phyloP scores from a whole-genome alignment of 1,140 invertebrate genomes.

The Eupeodes corollae region DNA sequence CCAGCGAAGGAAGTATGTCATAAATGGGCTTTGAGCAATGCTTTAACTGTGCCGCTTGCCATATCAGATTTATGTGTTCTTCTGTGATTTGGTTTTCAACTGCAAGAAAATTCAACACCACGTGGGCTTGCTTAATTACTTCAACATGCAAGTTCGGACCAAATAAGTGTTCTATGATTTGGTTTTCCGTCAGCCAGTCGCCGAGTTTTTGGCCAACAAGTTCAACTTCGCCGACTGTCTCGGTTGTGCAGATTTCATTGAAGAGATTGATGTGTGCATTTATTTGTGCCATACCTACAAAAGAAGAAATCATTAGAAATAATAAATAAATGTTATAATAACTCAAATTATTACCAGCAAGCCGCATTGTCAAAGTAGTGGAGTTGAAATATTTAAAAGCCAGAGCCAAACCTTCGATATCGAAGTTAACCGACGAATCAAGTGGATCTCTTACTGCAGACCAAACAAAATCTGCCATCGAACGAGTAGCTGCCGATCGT shows the following conservation, averaged over 20 bases:
- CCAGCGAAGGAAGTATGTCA: constrained; percentile 76
- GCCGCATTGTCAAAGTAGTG: constrained; percentile 80
- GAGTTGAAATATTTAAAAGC: constrained; percentile 93
- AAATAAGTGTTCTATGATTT: constrained; percentile 89
- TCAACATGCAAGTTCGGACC: constrained; percentile 93
- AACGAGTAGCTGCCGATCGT: constrained; percentile 69
- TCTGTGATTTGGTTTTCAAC: constrained; percentile 82
- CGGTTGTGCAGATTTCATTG: constrained; percentile 79
- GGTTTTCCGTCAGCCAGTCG: constrained; percentile 79
- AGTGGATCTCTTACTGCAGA: constrained; percentile 83
- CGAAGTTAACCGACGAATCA: constrained; percentile 74
- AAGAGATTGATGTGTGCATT: constrained; percentile 85
- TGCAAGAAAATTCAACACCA: constrained; percentile 83
- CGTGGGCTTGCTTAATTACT: constrained; percentile 86
- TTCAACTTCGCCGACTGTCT: constrained; percentile 72
- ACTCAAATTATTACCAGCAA: constrained; percentile 46
- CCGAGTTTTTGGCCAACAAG: constrained; percentile 71
- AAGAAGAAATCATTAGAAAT: not conserved
- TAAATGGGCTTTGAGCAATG: constrained; percentile 89
- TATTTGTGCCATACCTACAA: constrained; percentile 74
- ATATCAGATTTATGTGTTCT: constrained; percentile 85
- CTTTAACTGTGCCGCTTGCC: constrained; percentile 86
- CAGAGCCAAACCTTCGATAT: constrained; percentile 76
- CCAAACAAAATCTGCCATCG: constrained; percentile 93
- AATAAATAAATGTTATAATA: not conserved